Percentiles rank a stretch among this genome's conserved stretches.
Evolutionary conservation across 2,888 invertebrate species (phyloP).

Genomic region (Platynereis dumerilii): DNA sequence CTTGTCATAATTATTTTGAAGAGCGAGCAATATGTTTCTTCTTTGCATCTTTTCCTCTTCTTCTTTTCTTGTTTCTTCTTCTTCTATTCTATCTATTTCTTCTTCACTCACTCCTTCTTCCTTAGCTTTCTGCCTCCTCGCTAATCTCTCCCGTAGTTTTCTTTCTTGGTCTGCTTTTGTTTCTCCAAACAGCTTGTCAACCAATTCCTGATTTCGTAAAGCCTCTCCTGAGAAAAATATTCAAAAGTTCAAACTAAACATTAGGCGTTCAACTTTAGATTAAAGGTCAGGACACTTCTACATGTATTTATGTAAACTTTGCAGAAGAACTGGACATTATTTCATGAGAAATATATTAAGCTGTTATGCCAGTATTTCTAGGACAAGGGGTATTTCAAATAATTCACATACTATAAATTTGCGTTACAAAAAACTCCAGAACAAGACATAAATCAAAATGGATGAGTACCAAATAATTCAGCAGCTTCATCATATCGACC

Average conservation of each 20-base stretch:
- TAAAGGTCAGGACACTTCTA: too few relatives aligned
- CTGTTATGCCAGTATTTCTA: too few relatives aligned
- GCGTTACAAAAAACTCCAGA: too few relatives aligned
- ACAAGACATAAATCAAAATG: too few relatives aligned
- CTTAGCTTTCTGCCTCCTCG: constrained; percentile 44
- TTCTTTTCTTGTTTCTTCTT: constrained; percentile 47
- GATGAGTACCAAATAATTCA: constrained; percentile 36
- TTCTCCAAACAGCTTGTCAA: constrained; percentile 47
- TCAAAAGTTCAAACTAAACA: too few relatives aligned
- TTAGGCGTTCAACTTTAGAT: too few relatives aligned
- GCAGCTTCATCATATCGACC: constrained; percentile 47
- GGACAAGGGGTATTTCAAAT: too few relatives aligned
- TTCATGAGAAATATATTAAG: too few relatives aligned
- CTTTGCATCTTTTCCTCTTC: constrained; percentile 43
- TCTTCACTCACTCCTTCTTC: constrained; percentile 48
- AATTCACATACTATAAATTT: too few relatives aligned
- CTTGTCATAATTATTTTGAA: constrained; percentile 47
- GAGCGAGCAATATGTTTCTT: constrained; percentile 46
- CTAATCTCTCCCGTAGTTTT: constrained; percentile 46
- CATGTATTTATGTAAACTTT: too few relatives aligned
- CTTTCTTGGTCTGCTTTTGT: constrained; percentile 45
- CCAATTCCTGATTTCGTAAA: constrained; percentile 45
- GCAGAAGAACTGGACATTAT: too few relatives aligned
- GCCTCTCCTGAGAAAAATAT: constrained; percentile 39
- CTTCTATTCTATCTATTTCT: constrained; percentile 47